These are phyloP conservation scores for Drosophila prosaltans DNA, from an alignment of 1,140 invertebrate species.

Conservation along the genomic window DNA sequence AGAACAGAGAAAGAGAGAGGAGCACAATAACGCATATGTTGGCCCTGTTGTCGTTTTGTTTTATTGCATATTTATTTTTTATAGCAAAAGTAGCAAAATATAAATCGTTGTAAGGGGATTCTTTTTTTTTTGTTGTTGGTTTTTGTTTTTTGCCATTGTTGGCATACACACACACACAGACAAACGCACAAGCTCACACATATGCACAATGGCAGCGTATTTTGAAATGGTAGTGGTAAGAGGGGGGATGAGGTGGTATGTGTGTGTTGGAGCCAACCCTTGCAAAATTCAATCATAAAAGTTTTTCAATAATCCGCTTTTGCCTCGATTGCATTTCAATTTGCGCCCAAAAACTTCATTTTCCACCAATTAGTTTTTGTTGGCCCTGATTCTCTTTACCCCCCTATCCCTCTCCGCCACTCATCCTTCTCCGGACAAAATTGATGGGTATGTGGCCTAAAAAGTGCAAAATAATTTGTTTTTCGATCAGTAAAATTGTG, in stretches of 20 bases:
- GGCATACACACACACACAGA: slow-evolving; percentile 59
- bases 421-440: slow-evolving; percentile 29
- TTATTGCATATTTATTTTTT: slow-evolving; percentile 82
- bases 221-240: slow-evolving; percentile 31
- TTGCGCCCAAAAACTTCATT: slow-evolving; percentile 80
- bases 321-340: slow-evolving; percentile 80
- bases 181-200: slow-evolving; percentile 34
- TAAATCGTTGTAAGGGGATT: slow-evolving; percentile 65
- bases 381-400: not conserved
- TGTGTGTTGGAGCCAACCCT: slow-evolving; percentile 28
- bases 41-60: slow-evolving; percentile 77
- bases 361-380: slow-evolving; percentile 78
- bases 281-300: slow-evolving; percentile 79
- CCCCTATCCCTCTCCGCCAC: not conserved
- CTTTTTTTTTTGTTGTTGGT: not conserved
- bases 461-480: slow-evolving; percentile 17
- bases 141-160: slow-evolving; percentile 46
- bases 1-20: slow-evolving; percentile 6
- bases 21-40: slow-evolving; percentile 70
- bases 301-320: slow-evolving; percentile 80
- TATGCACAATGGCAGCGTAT: slow-evolving; percentile 14
- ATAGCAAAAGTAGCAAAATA: slow-evolving; percentile 80
- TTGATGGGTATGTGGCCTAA: slow-evolving; percentile 50
- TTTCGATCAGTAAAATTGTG: slow-evolving; percentile 18
- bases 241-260: not conserved